Percentiles rank a stretch among this genome's conserved stretches.
These are phyloP conservation scores for Drosophila pachea DNA, from an alignment of 1,140 invertebrate species.

Conservation along the genomic window DNA sequence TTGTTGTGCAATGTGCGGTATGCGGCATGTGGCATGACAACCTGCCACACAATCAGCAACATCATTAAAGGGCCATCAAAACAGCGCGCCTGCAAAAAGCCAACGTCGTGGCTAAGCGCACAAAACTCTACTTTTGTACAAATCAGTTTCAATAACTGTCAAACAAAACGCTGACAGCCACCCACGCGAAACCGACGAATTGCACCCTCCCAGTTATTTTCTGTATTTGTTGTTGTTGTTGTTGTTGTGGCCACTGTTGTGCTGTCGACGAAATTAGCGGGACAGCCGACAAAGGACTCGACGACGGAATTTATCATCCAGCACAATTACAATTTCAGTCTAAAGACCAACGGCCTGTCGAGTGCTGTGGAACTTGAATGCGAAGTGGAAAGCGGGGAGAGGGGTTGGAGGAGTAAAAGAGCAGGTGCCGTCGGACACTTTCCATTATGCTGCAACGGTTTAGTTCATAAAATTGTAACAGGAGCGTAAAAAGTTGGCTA, in stretches of 20 bases:
- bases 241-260: constrained; percentile 28
- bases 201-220: background rate
- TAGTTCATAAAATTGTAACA: constrained; percentile 20
- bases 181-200: background rate
- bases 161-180: constrained; percentile 47
- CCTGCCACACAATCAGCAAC: constrained; percentile 33
- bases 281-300: constrained; percentile 11
- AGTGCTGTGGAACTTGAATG: constrained; percentile 1
- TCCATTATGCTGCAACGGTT: background rate
- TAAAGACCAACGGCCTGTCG: constrained; percentile 5
- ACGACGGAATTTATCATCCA: constrained; percentile 28
- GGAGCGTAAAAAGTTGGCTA: constrained; percentile 50
- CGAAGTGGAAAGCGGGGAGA: background rate
- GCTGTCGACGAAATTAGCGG: constrained; percentile 33
- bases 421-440: too few relatives aligned
- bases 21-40: constrained; percentile 9
- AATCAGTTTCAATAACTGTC: constrained; percentile 66
- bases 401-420: background rate
- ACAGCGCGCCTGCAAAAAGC: constrained; percentile 5
- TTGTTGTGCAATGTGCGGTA: constrained; percentile 11
- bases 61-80: constrained; percentile 50
- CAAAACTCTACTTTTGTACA: constrained; percentile 41
- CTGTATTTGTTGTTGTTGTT: constrained; percentile 10
- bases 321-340: constrained; percentile 18
- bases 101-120: constrained; percentile 34